phyloP scores from a whole-genome alignment of 2,888 invertebrate genomes.

The Caenorhabditis afra region DNA sequence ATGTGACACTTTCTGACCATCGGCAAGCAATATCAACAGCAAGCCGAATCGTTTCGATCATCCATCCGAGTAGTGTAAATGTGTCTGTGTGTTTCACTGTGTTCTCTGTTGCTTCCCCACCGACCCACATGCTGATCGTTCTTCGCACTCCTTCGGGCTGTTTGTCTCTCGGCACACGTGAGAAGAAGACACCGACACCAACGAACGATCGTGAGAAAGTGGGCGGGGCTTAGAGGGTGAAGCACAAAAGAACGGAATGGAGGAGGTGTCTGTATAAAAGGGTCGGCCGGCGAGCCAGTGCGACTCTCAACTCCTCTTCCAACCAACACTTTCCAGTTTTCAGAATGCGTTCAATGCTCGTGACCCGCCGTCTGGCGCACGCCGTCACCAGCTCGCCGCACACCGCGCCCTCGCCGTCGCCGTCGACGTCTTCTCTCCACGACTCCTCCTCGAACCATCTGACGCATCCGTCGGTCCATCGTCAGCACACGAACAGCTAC shows the following conservation, averaged over 20 bases:
- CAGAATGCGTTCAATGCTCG: conserved; percentile 33
- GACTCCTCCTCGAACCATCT: conserved; percentile 37
- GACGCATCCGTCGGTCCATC: conserved; percentile 44
- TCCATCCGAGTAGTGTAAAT: too few relatives aligned
- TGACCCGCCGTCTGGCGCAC: conserved; percentile 28
- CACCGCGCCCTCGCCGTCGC: conserved; percentile 22
- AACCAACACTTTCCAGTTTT: neutral
- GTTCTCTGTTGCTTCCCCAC: conserved; percentile 6
- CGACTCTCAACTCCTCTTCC: neutral
- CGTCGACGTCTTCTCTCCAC: conserved; percentile 17
- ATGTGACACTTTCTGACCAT: too few relatives aligned
- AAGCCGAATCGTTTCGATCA: neutral
- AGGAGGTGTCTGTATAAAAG: conserved; percentile 1
- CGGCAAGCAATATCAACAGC: too few relatives aligned
- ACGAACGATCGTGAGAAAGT: conserved; percentile 8
- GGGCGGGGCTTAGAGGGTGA: conserved; percentile 1
- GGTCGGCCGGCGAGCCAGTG: neutral
- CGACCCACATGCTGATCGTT: conserved; percentile 36
- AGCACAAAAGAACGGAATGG: neutral
- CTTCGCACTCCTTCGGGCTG: conserved; percentile 21
- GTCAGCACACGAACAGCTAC: conserved; percentile 66
- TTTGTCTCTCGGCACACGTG: conserved; percentile 19
- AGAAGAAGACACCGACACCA: neutral
- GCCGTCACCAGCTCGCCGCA: conserved; percentile 32
- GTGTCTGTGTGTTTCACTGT: neutral